A percentile compares a stretch with the other conserved stretches of the same genome.
Conservation (phyloP, 2,888 invertebrate genomes). For the Drosophila lacicola region DNA sequence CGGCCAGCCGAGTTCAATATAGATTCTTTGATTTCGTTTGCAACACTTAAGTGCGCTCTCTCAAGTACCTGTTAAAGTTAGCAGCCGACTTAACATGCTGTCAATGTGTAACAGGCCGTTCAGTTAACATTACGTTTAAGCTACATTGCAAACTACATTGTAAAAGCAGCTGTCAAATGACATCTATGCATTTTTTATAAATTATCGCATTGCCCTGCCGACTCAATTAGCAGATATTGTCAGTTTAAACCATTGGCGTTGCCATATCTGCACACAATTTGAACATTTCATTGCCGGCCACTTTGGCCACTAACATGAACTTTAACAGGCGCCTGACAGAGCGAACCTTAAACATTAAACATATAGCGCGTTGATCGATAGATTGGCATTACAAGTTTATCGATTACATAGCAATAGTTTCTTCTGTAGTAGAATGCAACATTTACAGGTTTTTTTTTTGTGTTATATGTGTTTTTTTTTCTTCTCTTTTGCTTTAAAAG, state of each 20-base stretch:
- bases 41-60: constrained; percentile 6
- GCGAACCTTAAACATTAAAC: background rate
- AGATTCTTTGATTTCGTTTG: constrained; percentile 3
- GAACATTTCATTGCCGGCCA: background rate
- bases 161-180: constrained; percentile 2
- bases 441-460: constrained; percentile 5
- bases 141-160: background rate
- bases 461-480: background rate
- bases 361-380: background rate
- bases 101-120: background rate
- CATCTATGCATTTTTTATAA: background rate
- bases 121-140: background rate
- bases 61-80: background rate
- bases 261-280: background rate
- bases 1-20: constrained; percentile 27
- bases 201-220: background rate
- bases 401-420: constrained; percentile 12
- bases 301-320: background rate
- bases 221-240: background rate
- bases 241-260: background rate
- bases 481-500: constrained; percentile 7
- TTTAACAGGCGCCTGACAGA: background rate
- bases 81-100: constrained; percentile 2
- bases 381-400: constrained; percentile 11
- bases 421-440: constrained; percentile 15